Conservation (phyloP, 2,888 invertebrate species). For the Cyclophora punctaria region DNA sequence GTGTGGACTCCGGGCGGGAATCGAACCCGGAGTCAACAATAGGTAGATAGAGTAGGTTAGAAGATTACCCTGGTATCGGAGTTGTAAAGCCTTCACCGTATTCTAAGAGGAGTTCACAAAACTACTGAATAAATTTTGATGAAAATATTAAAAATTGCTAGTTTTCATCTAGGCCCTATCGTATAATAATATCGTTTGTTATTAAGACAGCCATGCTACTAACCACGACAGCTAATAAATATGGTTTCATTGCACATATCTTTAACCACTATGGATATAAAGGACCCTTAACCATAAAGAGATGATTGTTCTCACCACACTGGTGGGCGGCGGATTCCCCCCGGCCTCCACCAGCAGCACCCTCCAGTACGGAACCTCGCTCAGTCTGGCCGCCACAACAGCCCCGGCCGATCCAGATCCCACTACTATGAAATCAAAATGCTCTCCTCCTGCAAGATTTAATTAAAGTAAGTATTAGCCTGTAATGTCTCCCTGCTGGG, state of each 20-base stretch:
- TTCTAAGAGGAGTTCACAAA: no score
- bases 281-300: not conserved
- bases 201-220: not conserved
- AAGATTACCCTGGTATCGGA: no score
- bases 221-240: not conserved
- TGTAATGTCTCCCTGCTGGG: no score
- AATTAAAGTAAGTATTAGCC: not conserved
- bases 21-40: no score
- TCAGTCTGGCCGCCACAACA: constrained; percentile 36
- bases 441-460: constrained; percentile 32
- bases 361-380: constrained; percentile 28
- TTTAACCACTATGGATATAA: no score
- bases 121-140: no score
- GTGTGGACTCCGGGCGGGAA: no score
- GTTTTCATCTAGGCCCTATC: no score
- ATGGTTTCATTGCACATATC: not conserved
- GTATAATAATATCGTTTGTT: no score
- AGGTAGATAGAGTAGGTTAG: no score
- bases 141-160: no score
- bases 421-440: constrained; percentile 42
- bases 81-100: no score
- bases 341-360: constrained; percentile 44
- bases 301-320: constrained; percentile 29
- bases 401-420: constrained; percentile 46
- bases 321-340: constrained; percentile 39